Conservation (phyloP, 2,888 invertebrate genomes). For the Erebia epiphron region DNA sequence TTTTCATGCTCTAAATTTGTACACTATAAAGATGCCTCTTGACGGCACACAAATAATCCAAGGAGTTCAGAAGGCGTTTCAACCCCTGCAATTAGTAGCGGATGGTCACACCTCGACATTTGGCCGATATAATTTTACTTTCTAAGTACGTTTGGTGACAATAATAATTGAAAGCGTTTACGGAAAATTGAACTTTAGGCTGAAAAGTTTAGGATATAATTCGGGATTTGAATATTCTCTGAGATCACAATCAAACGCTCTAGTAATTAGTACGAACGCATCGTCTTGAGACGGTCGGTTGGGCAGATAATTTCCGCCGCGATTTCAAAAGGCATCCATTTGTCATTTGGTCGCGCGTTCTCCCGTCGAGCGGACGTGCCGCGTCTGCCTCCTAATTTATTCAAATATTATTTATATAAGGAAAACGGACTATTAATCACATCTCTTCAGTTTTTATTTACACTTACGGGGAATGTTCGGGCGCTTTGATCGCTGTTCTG, state of each 20-base stretch:
- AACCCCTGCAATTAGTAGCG: constrained; percentile 79
- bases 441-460: constrained; percentile 80
- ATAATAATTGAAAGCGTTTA: constrained; percentile 57
- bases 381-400: constrained; percentile 77
- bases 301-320: constrained; percentile 81
- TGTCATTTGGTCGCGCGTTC: constrained; percentile 79
- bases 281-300: constrained; percentile 75
- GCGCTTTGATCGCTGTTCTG: constrained; percentile 64
- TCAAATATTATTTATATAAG: constrained; percentile 82
- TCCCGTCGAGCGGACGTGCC: constrained; percentile 72
- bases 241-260: constrained; percentile 79
- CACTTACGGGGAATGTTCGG: constrained; percentile 65
- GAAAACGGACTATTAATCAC: constrained; percentile 82
- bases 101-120: constrained; percentile 81
- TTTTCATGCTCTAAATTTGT: constrained; percentile 63
- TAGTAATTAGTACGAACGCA: constrained; percentile 79
- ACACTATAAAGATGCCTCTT: constrained; percentile 67
- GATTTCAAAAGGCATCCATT: constrained; percentile 80
- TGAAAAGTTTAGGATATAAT: constrained; percentile 49
- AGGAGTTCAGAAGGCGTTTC: constrained; percentile 56
- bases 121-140: constrained; percentile 78
- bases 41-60: constrained; percentile 69
- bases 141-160: constrained; percentile 78
- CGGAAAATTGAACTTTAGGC: constrained; percentile 53
- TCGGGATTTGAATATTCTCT: constrained; percentile 47